Evolutionary conservation across 2,113 vertebrate species (phyloP), one percentile per base, ranked within the genome.

Genomic region (Drymodes brunneopygia): DNA sequence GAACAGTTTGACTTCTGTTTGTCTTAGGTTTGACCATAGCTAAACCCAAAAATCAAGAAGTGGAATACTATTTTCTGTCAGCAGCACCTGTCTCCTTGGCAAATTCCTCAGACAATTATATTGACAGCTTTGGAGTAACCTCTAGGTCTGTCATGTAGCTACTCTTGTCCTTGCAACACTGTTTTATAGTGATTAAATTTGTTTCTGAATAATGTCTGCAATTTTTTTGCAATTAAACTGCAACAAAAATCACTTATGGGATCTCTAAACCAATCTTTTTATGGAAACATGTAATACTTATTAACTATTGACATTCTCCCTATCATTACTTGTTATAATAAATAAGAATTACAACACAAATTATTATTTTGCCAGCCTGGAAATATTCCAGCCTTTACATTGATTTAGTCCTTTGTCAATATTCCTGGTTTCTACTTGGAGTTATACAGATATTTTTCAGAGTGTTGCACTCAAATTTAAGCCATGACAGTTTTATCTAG

Each of bases 171-270:
- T 95, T 93, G 53, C 47, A 88, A 74, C 0, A 3, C 42, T 70
- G 72, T 93, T 94, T 81, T 71, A 45, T 85, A 86, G 88, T 90
- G 83, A 95, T 96, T 96, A 86, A 92, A 88, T 95, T 97, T 95
- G 69, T 89, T 96, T 95, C 90, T 96, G 88, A 95, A 93, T 93
- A 92, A 93, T 94, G 61, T 42, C 81, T 93, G 56, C 78, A 95
- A 82, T 97, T 97, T 95, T 96, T 84, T 82, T 77, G 44, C 7
- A 20, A 96, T 95, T 96, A 95, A 96, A 74, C 28, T 88, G 44
- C 86, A 89, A 60, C 47, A 92, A 42, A 96, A 97, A 97, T 96
- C 58, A 93, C 91, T 95, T 81, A 44, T 25, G 72, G 75, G 86
- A 86, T 88, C 86, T 86, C 90, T 66, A 95, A 96, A 40, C 65